phyloP scores from a whole-genome alignment of 2,888 invertebrate species.

The Drosophila koepferae region DNA sequence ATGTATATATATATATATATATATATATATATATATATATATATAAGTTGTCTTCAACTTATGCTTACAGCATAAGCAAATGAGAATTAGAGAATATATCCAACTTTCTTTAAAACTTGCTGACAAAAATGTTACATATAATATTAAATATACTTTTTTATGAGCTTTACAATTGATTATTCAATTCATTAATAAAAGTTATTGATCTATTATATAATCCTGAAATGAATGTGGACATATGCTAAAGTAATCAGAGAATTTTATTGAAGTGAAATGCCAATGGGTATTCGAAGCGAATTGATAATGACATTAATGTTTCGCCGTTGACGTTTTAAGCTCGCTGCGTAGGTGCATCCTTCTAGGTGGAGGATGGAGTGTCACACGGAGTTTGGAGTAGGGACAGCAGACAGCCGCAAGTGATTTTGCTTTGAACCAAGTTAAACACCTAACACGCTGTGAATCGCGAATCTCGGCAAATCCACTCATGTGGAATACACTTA shows the following conservation, averaged over 20 bases:
- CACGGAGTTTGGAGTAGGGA: not conserved
- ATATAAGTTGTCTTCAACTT: too few relatives aligned
- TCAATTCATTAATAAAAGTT: not conserved
- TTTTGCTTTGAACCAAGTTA: conserved; percentile 72
- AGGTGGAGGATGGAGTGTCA: not conserved
- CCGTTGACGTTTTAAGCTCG: conserved; percentile 35
- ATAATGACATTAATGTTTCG: conserved; percentile 54
- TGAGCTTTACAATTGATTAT: not conserved
- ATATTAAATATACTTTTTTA: not conserved
- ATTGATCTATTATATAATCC: not conserved
- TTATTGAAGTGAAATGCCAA: conserved; percentile 21
- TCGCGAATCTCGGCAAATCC: conserved; percentile 70
- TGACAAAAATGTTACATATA: too few relatives aligned
- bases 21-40: too few relatives aligned
- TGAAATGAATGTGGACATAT: not conserved
- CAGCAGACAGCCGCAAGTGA: conserved; percentile 49
- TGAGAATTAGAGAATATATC: not conserved
- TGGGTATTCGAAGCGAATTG: conserved; percentile 9
- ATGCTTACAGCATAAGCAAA: too few relatives aligned
- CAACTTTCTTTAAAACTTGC: too few relatives aligned
- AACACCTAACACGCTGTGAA: conserved; percentile 73
- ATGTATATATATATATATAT: too few relatives aligned
- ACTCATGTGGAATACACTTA: conserved; percentile 72
- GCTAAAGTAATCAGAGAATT: conserved; percentile 1
- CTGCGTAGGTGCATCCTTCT: conserved; percentile 3